These are phyloP conservation scores for Dromaius novaehollandiae DNA, from an alignment of 2,113 vertebrate species.

Conservation along the genomic window DNA sequence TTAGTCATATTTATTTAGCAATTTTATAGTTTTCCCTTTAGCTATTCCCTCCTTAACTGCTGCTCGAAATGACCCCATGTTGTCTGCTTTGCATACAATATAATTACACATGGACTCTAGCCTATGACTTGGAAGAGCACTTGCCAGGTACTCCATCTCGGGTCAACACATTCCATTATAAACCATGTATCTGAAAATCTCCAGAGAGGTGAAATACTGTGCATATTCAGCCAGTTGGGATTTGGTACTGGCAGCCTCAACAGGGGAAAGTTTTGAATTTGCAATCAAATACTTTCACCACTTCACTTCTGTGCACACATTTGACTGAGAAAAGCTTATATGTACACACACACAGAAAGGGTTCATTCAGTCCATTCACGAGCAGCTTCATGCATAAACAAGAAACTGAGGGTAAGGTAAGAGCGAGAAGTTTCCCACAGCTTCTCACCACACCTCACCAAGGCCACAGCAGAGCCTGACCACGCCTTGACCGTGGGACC, in stretches of 20 bases:
- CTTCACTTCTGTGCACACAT: neutral
- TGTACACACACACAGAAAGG: neutral
- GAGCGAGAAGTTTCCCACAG: rapidly evolving
- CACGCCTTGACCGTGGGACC: neutral
- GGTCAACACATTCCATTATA: rapidly evolving
- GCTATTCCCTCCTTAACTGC: neutral
- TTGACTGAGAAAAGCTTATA: rapidly evolving
- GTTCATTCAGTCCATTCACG: rapidly evolving
- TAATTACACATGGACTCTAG: rapidly evolving
- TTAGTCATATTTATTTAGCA: no score
- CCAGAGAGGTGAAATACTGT: no score
- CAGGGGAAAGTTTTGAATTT: neutral
- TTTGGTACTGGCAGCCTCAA: rapidly evolving
- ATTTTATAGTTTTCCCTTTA: neutral
- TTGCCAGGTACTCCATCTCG: neutral
- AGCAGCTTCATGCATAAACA: rapidly evolving
- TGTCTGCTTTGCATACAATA: rapidly evolving
- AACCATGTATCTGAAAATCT: rapidly evolving
- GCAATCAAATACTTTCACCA: rapidly evolving
- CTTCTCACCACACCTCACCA: neutral
- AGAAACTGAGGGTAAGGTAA: rapidly evolving
- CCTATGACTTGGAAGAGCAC: rapidly evolving
- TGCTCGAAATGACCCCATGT: rapidly evolving
- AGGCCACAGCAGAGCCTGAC: rapidly evolving
- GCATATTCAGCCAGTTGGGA: neutral